Conservation (phyloP, 2,113 vertebrate genomes). For the Solea solea region DNA sequence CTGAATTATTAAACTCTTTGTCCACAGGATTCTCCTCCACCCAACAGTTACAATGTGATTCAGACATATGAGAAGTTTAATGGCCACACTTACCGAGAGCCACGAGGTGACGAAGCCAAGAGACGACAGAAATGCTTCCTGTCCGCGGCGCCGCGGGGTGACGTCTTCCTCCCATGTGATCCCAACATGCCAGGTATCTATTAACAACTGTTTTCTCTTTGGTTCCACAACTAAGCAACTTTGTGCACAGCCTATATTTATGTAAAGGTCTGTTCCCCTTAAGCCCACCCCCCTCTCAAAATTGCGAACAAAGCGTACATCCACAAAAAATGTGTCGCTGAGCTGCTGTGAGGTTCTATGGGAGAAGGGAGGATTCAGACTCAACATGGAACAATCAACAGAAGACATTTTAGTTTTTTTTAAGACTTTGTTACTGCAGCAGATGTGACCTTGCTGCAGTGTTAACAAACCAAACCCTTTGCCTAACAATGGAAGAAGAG, state of each 20-base stretch:
- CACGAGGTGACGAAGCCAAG: constrained; percentile 70
- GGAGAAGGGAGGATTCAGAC: neutral
- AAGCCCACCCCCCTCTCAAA: neutral
- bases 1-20: neutral
- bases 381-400: neutral
- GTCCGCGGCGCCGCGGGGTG: constrained; percentile 68
- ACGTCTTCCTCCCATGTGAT: constrained; percentile 38
- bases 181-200: constrained; percentile 62
- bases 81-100: constrained; percentile 64
- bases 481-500: no score
- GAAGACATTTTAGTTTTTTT: neutral
- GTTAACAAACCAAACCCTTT: no score
- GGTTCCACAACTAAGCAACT: neutral
- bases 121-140: constrained; percentile 82
- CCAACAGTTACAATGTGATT: constrained; percentile 80
- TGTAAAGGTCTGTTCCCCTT: neutral
- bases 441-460: no score
- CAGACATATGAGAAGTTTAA: constrained; percentile 78
- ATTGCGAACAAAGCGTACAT: no score
- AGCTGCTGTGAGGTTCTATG: neutral
- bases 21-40: constrained; percentile 79
- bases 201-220: neutral
- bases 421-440: no score
- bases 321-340: neutral
- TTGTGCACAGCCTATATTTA: neutral